Conservation (phyloP, 2,797 vertebrate genomes). For the Zalophus californianus region DNA sequence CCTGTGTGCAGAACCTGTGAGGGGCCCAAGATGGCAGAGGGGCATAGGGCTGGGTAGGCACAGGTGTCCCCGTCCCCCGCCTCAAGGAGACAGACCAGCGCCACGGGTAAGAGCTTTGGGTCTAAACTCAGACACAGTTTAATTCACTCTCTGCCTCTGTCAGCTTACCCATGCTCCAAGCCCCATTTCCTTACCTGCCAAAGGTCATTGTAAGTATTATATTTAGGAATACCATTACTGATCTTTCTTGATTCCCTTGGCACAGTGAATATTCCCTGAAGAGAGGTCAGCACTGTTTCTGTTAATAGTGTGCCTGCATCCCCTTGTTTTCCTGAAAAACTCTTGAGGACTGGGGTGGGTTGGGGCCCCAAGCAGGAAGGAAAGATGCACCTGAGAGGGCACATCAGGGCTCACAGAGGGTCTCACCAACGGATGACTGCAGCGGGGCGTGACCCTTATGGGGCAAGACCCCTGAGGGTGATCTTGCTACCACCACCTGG, state of each 20-base stretch:
- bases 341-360: neutral
- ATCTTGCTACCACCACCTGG: neutral
- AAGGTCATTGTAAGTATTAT: neutral
- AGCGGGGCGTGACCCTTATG: rapidly evolving
- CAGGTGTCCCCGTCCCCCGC: rapidly evolving
- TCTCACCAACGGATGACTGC: rapidly evolving
- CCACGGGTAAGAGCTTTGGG: rapidly evolving
- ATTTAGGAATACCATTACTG: rapidly evolving
- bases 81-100: rapidly evolving
- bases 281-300: rapidly evolving
- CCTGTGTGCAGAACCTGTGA: neutral
- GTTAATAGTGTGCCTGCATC: rapidly evolving
- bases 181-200: neutral
- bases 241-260: rapidly evolving
- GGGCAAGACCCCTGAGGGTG: rapidly evolving
- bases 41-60: rapidly evolving
- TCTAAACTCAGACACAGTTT: too few species aligned
- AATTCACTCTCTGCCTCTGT: rapidly evolving
- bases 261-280: rapidly evolving
- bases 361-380: neutral
- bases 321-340: neutral
- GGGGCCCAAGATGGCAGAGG: rapidly evolving
- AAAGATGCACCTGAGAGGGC: neutral
- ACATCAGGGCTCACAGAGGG: rapidly evolving
- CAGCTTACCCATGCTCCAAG: rapidly evolving